A percentile compares a stretch with the other conserved stretches of the same genome.
These are phyloP conservation scores for Mactra quadrangularis DNA, from an alignment of 1,140 invertebrate genomes.

Conservation along the genomic window DNA sequence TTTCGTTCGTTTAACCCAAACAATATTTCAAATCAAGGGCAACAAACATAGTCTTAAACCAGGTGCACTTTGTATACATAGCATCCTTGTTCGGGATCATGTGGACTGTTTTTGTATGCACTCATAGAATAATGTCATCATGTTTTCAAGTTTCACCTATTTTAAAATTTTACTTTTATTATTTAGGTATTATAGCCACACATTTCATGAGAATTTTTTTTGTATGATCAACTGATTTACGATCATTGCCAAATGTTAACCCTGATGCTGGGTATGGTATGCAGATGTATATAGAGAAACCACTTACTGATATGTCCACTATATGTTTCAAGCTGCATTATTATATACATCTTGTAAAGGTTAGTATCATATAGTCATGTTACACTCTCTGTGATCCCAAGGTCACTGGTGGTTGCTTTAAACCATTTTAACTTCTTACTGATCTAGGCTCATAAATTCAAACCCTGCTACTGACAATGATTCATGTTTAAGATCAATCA, in stretches of 20 bases:
- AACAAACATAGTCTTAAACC: too few species aligned
- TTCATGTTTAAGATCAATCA: too few species aligned
- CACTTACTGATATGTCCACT: constrained; percentile 91
- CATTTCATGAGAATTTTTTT: constrained; percentile 99
- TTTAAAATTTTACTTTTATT: too few species aligned
- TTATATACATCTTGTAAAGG: constrained; percentile 99
- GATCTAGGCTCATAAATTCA: too few species aligned
- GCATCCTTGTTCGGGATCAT: too few species aligned
- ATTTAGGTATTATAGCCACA: constrained; percentile 92
- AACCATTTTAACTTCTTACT: too few species aligned
- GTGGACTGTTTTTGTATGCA: too few species aligned
- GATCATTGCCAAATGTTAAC: constrained; percentile 98
- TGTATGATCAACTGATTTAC: constrained; percentile 97
- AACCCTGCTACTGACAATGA: too few species aligned
- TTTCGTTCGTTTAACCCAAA: not conserved
- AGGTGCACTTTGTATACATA: too few species aligned
- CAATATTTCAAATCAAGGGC: not conserved
- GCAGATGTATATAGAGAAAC: constrained; percentile 98
- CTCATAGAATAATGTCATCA: not conserved
- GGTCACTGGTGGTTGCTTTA: too few species aligned
- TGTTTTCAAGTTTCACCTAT: not conserved
- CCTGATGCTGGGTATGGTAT: constrained; percentile 99
- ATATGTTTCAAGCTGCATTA: constrained; percentile 98
- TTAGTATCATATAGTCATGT: constrained; percentile 82
- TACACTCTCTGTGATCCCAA: too few species aligned